Base-by-base conservation (phyloP, 2,797 vertebrate genomes). In the Notolabrus celidotus region DNA sequence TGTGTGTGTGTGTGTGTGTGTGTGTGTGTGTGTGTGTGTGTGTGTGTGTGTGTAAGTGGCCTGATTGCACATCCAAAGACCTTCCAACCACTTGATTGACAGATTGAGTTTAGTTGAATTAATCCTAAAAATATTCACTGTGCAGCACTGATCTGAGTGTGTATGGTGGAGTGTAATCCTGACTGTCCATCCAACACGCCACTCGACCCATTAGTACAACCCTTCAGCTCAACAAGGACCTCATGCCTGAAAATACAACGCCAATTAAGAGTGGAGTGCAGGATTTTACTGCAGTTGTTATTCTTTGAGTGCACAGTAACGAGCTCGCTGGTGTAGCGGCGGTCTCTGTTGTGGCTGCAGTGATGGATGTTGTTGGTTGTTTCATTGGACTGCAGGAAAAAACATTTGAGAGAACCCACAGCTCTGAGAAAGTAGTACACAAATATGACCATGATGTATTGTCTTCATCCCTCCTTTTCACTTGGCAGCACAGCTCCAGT, bases 101-200 rank as follows among this genome's bases (percentile, higher is more conserved):
- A 46, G 54, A 74, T 82, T 80, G 55, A 75, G 74, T 83, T 74
- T 80, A 73, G 49, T 46, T 71, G 72, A 56, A 52, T 71, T 79
- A 75, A 69, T 80, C 70, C 54, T 66, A 45, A 57, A 69, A 67
- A 54, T 72, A 71, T 62, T 60, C 38, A 25, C 3, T 0, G 39
- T 46, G 1, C 10, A 42, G 39, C 31, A 7, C n/a, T 39, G 36
- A 63, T 41, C 25, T 36, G 33, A 47, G 7, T 29, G 4, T 39
- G 55, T 33, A 42, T 47, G 2, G 11, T 3, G 25, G 25, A 15
- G n/a, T 17, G 9, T 41, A 67, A 65, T 69, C 38, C 59, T 0
- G 10, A 9, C 14, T 43, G 54, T 67, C 29, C 22, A 22, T 71
- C 69, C 27, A 20, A 52, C 17, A 29, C 36, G 45, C 71, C 52